Percentiles rank a stretch among this genome's conserved stretches.
Conservation (phyloP, 2,113 vertebrate genomes). For the Theropithecus gelada region DNA sequence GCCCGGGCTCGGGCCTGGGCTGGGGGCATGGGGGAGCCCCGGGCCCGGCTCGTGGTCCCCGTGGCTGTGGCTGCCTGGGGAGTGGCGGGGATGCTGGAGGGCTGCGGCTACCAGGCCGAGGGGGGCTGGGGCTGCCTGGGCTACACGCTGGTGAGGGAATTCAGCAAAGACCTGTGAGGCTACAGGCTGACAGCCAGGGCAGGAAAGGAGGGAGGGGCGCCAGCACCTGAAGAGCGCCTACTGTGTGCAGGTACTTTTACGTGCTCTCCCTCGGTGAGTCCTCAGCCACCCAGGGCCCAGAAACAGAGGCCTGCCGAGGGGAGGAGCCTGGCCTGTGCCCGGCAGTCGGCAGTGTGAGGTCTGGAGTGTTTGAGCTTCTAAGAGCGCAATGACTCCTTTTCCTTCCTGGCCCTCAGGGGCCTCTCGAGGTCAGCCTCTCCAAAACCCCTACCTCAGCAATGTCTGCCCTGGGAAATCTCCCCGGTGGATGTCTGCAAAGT, state of each 20-base stretch:
- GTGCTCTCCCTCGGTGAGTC: neutral
- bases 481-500: neutral
- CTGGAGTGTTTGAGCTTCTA: neutral
- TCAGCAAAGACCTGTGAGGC: conserved; percentile 74
- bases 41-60: conserved; percentile 54
- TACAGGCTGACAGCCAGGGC: neutral
- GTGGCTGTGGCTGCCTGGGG: conserved; percentile 70
- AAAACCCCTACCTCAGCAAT: neutral
- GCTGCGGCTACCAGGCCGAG: conserved; percentile 67
- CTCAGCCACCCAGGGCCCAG: neutral
- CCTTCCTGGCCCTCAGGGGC: neutral
- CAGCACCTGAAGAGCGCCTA: neutral
- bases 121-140: conserved; percentile 76
- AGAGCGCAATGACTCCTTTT: neutral
- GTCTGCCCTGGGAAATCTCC: neutral
- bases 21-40: conserved; percentile 59
- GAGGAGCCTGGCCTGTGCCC: neutral
- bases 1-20: conserved; percentile 82
- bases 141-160: conserved; percentile 64
- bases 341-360: neutral
- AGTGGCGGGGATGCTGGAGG: conserved; percentile 58
- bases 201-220: neutral
- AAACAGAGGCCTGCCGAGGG: neutral
- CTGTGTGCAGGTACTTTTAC: neutral
- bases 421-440: neutral